Conservation (phyloP, 2,113 vertebrate genomes). For the Diadophis punctatus region DNA sequence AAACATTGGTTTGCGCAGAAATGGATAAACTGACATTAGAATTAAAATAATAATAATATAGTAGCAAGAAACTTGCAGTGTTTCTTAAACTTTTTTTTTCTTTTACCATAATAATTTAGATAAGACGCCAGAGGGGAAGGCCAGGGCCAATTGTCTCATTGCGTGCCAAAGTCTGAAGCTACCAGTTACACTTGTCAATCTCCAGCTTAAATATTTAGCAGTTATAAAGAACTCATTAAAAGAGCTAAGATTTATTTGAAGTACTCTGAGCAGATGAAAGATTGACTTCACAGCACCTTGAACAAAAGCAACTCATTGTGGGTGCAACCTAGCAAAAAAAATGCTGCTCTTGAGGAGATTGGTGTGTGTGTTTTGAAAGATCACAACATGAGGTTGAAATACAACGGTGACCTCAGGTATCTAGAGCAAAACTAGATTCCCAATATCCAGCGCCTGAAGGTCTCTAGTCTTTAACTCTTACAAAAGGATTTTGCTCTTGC, state of each 20-base stretch:
- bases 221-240: constrained; percentile 73
- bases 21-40: too few species aligned
- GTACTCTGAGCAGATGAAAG: constrained; percentile 47
- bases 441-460: background rate
- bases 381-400: background rate
- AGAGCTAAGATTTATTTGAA: constrained; percentile 63
- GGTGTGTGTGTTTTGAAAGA: background rate
- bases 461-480: background rate
- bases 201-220: constrained; percentile 64
- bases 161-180: constrained; percentile 67
- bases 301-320: background rate
- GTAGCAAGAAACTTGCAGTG: constrained; percentile 50
- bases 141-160: constrained; percentile 61
- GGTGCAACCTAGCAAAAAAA: background rate
- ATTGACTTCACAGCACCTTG: background rate
- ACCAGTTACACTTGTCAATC: constrained; percentile 69
- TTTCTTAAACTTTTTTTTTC: background rate
- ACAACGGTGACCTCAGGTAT: background rate
- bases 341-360: background rate
- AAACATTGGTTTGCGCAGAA: too few species aligned
- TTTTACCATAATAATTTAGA: constrained; percentile 39
- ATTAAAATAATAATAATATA: too few species aligned
- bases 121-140: constrained; percentile 62
- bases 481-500: background rate
- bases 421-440: background rate